These are phyloP conservation scores for Bombus difficillimus DNA, from an alignment of 1,140 invertebrate genomes.

Conservation along the genomic window DNA sequence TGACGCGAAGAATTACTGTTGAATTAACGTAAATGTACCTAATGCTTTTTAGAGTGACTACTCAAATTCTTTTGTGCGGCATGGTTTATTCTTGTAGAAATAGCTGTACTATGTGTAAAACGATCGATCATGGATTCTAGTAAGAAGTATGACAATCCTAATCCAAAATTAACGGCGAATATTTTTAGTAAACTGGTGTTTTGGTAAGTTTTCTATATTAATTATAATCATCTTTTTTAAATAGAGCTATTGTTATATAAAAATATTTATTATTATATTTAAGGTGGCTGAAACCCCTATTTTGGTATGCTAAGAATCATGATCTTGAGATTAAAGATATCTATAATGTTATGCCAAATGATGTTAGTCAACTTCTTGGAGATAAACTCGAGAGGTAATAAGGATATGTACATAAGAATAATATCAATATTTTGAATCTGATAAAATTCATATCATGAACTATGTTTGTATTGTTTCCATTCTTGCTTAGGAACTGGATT, in stretches of 20 bases:
- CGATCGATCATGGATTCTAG: conserved; percentile 76
- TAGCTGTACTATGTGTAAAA: background rate
- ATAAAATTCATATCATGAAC: background rate
- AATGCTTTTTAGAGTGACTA: background rate
- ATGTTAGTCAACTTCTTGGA: conserved; percentile 85
- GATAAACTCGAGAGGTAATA: conserved; percentile 85
- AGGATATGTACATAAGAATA: background rate
- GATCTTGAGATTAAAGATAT: conserved; percentile 75
- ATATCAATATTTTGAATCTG: background rate
- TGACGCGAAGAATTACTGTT: conserved; percentile 22
- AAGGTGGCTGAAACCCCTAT: conserved; percentile 77
- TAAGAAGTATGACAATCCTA: conserved; percentile 80
- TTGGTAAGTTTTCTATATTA: conserved; percentile 75
- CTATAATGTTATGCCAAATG: conserved; percentile 83
- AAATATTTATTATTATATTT: conserved; percentile 37
- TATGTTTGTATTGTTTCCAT: background rate
- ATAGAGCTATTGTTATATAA: background rate
- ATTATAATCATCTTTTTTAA: background rate
- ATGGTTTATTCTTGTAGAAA: background rate
- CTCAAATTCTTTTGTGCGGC: conserved; percentile 1
- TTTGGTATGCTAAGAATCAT: conserved; percentile 70
- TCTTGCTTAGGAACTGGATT: conserved; percentile 70
- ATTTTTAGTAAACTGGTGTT: conserved; percentile 79
- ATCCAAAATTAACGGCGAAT: conserved; percentile 79
- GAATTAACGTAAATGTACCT: background rate